Conservation (phyloP, 2,113 vertebrate genomes). For the Oncorhynchus kisutch region DNA sequence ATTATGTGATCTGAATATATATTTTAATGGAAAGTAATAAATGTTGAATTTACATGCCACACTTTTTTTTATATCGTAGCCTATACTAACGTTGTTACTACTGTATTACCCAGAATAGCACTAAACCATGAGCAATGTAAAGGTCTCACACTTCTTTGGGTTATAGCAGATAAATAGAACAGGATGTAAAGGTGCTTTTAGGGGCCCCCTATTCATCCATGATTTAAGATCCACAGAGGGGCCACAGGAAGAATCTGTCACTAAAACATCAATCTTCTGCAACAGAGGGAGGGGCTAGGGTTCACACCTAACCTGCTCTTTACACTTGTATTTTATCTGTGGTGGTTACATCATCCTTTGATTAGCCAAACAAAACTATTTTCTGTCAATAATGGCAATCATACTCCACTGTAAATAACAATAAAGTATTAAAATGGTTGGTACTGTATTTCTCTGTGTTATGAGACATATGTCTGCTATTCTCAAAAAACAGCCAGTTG, state of each 20-base stretch:
- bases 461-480: neutral
- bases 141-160: neutral
- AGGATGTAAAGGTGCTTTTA: neutral
- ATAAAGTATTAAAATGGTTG: neutral
- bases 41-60: too few species aligned
- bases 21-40: neutral
- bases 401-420: too few species aligned
- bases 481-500: neutral
- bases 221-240: slow-evolving; percentile 11
- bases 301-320: neutral
- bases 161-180: neutral
- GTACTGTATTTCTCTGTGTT: neutral
- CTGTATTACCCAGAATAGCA: neutral
- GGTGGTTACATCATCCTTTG: neutral
- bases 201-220: neutral
- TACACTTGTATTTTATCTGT: too few species aligned
- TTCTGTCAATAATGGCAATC: too few species aligned
- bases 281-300: neutral
- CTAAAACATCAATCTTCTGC: slow-evolving; percentile 12
- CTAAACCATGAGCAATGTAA: neutral
- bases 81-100: neutral
- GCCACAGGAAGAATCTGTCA: slow-evolving; percentile 15
- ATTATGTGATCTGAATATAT: neutral
- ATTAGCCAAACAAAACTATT: neutral
- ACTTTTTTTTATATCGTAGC: neutral